Conservation (phyloP, 2,888 invertebrate species). For the Leucozona laternaria region DNA sequence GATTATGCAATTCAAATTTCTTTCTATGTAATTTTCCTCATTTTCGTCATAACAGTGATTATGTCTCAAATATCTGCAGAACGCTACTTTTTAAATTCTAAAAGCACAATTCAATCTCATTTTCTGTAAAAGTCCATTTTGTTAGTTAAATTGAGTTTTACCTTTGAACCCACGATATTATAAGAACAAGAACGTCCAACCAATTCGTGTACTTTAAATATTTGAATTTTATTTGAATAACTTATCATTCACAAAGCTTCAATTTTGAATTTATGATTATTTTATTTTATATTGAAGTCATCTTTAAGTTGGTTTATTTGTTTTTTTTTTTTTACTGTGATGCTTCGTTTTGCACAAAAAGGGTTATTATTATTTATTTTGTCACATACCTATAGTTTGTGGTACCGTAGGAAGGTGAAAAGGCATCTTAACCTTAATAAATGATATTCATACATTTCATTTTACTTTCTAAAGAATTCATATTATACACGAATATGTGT, state of each 20-base stretch:
- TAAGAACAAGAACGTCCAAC: not conserved
- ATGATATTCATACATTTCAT: conserved; percentile 16
- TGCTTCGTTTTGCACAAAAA: conserved; percentile 12
- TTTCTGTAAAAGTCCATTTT: too few relatives aligned
- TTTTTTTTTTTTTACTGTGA: not conserved
- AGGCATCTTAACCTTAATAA: conserved; percentile 12
- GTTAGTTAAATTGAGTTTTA: too few relatives aligned
- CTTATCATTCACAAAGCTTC: not conserved
- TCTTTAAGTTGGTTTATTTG: not conserved
- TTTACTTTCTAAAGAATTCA: not conserved
- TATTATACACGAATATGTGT: not conserved
- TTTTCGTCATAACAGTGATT: too few relatives aligned
- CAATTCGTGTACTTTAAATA: not conserved
- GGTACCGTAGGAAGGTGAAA: not conserved
- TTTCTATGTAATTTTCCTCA: too few relatives aligned
- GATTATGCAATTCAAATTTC: too few relatives aligned
- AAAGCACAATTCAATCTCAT: too few relatives aligned
- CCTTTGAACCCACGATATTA: too few relatives aligned
- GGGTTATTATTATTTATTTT: conserved; percentile 26
- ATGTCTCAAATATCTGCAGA: too few relatives aligned
- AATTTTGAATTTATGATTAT: conserved; percentile 27
- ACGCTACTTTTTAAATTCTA: too few relatives aligned
- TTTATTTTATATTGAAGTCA: conserved; percentile 15
- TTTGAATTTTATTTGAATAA: conserved; percentile 6
- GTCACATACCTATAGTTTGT: conserved; percentile 18